Evolutionary conservation across 1,140 invertebrate genomes (phyloP), one percentile per base, ranked within the genome.

Genomic region (Planococcus citri): DNA sequence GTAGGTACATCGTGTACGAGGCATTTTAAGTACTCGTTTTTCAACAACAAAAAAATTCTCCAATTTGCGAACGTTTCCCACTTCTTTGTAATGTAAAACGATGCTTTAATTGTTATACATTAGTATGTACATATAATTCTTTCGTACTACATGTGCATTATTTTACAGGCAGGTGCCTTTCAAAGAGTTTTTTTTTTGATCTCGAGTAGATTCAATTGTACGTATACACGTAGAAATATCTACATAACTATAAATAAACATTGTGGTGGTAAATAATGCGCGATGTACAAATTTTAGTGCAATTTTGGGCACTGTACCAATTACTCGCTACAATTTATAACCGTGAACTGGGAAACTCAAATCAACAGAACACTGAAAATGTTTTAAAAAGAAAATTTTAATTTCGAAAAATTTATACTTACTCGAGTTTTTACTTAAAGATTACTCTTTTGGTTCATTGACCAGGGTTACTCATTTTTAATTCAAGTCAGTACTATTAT

Each of bases 311-410:
- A 51, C 41, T 14, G 2, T 51, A 51, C 41, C 41, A 51, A 51
- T 51, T 51, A 51, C 17, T 17, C 12, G 10, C 6, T 37, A 8
- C 6, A 51, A 51, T 51, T 51, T 51, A 51, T 51, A n/a, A n/a
- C 41, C 12, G 41, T 9, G 41, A 33, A 6, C 33, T 8, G 6
- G 33, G 6, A 51, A 51, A 51, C 41, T 51, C 12, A 51, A 51
- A 14, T 17, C 12, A n/a, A n/a, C 12, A 51, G 17, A 51, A 51
- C 41, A 51, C 41, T n/a, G 41, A 51, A 51, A 51, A 51, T 17
- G 41, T 51, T 51, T 51, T 51, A 51, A 51, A 51, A 51, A 4
- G 41, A 51, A n/a, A 33, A 51, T 51, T 51, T 51, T 51, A 51
- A 51, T 51, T 51, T 17, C 17, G 17, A 51, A 51, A 51, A 51